These are phyloP conservation scores for Diaperis boleti DNA, from an alignment of 2,888 invertebrate species.

Conservation along the genomic window DNA sequence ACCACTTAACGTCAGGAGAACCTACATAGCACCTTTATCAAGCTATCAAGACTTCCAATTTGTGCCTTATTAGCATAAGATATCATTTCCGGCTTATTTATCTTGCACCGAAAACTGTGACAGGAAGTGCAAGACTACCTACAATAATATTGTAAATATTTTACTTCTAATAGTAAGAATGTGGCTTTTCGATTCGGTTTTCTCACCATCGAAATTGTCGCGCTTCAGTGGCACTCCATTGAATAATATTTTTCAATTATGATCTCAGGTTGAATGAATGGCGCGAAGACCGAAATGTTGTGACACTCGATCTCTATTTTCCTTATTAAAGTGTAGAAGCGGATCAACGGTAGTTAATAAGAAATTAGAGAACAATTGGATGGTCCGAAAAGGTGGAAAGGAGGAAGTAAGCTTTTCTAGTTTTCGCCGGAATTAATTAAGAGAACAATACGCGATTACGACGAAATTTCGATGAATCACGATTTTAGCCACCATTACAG, in stretches of 20 bases:
- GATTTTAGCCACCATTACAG: neutral
- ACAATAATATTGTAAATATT: neutral
- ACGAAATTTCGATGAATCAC: neutral
- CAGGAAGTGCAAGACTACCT: too few species aligned
- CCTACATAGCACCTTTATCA: too few species aligned
- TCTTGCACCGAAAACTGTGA: too few species aligned
- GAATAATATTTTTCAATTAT: neutral
- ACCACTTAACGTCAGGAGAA: too few species aligned
- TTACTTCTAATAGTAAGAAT: neutral
- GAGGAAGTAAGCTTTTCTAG: constrained; percentile 7
- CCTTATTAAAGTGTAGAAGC: constrained; percentile 14
- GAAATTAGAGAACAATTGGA: constrained; percentile 6
- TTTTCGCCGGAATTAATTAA: neutral
- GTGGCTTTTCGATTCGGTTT: neutral
- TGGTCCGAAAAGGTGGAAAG: neutral
- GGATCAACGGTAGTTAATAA: neutral
- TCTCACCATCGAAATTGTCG: neutral
- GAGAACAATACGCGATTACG: neutral
- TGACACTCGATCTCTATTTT: neutral
- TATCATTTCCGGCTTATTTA: too few species aligned
- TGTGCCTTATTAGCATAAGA: too few species aligned
- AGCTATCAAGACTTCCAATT: too few species aligned
- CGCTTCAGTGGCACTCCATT: neutral
- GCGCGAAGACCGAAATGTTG: neutral
- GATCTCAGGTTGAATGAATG: neutral